Evolutionary conservation across 2,113 vertebrate species (phyloP).

Genomic region (Sclerurus mexicanus): DNA sequence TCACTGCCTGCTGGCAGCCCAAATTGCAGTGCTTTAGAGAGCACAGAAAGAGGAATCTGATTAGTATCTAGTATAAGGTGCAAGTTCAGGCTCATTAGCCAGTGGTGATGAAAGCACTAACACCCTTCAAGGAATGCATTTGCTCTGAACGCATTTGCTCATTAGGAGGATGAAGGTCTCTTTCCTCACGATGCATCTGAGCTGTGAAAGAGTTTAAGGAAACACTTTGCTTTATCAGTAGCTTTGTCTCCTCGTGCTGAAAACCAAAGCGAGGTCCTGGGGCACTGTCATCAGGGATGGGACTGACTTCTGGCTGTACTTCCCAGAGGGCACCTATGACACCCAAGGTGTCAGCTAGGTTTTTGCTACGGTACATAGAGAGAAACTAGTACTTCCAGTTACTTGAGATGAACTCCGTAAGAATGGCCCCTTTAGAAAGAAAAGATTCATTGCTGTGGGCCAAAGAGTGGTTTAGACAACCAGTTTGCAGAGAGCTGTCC

Average conservation of each 20-base stretch:
- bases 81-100: constrained; percentile 66
- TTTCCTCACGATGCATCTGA: not conserved
- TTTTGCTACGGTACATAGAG: not conserved
- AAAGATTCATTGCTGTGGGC: not conserved
- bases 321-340: not conserved
- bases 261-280: not conserved
- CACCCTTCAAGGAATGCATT: not conserved
- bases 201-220: not conserved
- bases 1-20: not conserved
- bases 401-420: not conserved
- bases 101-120: constrained; percentile 61
- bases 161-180: constrained; percentile 35
- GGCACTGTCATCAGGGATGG: fast-evolving
- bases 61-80: constrained; percentile 47
- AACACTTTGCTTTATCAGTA: not conserved
- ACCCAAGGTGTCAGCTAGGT: not conserved
- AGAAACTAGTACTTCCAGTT: not conserved
- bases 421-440: not conserved
- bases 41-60: constrained; percentile 20
- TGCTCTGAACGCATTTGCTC: constrained; percentile 23
- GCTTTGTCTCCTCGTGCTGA: not conserved
- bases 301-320: not conserved
- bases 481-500: not conserved
- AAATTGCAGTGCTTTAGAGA: not conserved
- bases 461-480: not conserved